Percentiles rank a stretch among this genome's conserved stretches.
Conservation (phyloP, 2,888 invertebrate species). For the Macroteleia sp. region DNA sequence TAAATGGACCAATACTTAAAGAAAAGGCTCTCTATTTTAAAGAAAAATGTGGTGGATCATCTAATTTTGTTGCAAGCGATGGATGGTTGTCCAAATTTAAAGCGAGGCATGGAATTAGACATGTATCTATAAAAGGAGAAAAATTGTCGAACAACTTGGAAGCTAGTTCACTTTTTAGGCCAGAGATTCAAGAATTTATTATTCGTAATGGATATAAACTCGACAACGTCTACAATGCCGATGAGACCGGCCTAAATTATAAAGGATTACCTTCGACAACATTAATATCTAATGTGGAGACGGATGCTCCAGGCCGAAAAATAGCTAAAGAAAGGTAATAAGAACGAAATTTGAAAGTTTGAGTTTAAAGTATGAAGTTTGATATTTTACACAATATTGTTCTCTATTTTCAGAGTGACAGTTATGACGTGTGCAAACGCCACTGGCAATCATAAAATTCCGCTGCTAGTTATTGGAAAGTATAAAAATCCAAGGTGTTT, state of each 20-base stretch:
- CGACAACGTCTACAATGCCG: constrained; percentile 68
- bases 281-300: constrained; percentile 50
- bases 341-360: too few relatives aligned
- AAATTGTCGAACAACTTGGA: not conserved
- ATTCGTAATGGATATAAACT: not conserved
- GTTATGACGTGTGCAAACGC: constrained; percentile 71
- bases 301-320: constrained; percentile 66
- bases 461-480: constrained; percentile 72
- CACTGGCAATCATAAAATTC: constrained; percentile 69
- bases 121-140: constrained; percentile 4
- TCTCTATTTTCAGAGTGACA: constrained; percentile 40
- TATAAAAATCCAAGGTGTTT: constrained; percentile 71
- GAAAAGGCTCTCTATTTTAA: constrained; percentile 38
- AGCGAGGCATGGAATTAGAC: constrained; percentile 16
- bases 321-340: constrained; percentile 60
- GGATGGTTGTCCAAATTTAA: constrained; percentile 19
- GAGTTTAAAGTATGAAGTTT: too few relatives aligned
- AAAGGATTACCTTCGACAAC: constrained; percentile 61
- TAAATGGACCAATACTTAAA: constrained; percentile 15
- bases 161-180: not conserved
- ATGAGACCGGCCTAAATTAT: constrained; percentile 67
- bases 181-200: not conserved
- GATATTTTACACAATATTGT: not conserved
- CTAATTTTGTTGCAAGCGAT: constrained; percentile 11
- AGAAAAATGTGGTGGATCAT: not conserved